Conservation (phyloP, 2,113 vertebrate genomes). For the Seriola quinqueradiata region DNA sequence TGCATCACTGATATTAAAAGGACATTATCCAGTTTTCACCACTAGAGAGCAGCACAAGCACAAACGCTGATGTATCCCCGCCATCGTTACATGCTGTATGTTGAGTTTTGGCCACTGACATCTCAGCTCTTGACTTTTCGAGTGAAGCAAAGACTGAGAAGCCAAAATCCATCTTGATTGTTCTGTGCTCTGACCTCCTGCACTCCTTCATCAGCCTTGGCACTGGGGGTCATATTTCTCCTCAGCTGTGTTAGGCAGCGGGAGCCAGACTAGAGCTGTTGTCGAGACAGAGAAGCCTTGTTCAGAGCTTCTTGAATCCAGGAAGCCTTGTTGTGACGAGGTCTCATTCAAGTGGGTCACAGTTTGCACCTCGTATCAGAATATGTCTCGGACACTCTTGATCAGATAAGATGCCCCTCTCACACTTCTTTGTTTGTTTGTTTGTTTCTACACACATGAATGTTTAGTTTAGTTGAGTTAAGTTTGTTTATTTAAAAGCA, state of each 20-base stretch:
- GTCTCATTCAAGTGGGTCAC: background rate
- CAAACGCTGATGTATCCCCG: background rate
- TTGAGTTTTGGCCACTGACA: background rate
- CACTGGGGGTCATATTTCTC: background rate
- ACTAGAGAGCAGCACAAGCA: conserved; percentile 60
- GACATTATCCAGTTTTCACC: background rate
- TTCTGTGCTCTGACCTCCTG: conserved; percentile 3
- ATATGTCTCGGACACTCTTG: background rate
- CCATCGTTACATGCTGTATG: background rate
- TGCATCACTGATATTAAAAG: background rate
- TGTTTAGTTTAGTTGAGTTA: too few relatives aligned
- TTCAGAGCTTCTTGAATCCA: conserved; percentile 6
- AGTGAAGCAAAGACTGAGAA: background rate
- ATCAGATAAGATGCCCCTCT: background rate
- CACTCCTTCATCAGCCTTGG: background rate
- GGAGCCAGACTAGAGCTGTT: background rate
- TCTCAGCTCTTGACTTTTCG: background rate
- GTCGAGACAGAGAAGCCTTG: conserved; percentile 8
- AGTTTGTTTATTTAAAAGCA: too few relatives aligned
- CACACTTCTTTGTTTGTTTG: background rate
- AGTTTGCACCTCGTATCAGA: background rate
- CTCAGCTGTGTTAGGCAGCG: background rate
- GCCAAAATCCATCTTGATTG: background rate
- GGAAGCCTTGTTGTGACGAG: background rate
- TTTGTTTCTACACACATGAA: too few relatives aligned